phyloP scores from a whole-genome alignment of 2,888 invertebrate species.

The Stratiomys singularior region DNA sequence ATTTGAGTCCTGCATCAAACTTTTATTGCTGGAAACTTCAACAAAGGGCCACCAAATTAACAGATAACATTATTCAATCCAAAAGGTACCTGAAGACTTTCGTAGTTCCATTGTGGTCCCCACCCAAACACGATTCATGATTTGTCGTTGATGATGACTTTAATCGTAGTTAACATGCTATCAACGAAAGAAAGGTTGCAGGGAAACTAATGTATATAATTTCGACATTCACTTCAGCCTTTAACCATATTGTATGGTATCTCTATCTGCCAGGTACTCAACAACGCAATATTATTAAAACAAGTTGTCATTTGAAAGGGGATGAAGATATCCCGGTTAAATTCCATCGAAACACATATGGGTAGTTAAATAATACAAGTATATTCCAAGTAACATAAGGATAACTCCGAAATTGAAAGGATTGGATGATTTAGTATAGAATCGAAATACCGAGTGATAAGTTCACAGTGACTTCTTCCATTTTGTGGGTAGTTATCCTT shows the following conservation, averaged over 20 bases:
- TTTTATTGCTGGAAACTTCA: conserved; percentile 7
- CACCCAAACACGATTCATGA: background rate
- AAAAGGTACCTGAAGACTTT: background rate
- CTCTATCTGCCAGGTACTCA: conserved; percentile 33
- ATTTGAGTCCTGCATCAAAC: conserved; percentile 7
- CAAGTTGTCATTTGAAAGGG: background rate
- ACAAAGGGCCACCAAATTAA: background rate
- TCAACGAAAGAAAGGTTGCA: background rate
- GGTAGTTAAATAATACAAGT: background rate
- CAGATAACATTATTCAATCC: background rate
- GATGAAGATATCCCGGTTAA: background rate
- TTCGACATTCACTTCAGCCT: conserved; percentile 2
- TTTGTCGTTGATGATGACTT: conserved; percentile 12
- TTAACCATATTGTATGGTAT: conserved; percentile 25
- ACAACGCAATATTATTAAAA: background rate
- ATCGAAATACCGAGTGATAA: background rate
- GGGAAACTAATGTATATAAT: conserved; percentile 7
- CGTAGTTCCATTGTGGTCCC: no score
- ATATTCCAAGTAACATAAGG: background rate
- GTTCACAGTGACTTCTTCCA: background rate
- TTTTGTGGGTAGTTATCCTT: background rate
- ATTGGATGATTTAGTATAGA: background rate
- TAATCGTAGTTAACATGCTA: conserved; percentile 31
- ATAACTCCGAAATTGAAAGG: background rate
- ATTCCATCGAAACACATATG: background rate